phyloP scores from a whole-genome alignment of 2,797 vertebrate species.

The Lagorchestes hirsutus region DNA sequence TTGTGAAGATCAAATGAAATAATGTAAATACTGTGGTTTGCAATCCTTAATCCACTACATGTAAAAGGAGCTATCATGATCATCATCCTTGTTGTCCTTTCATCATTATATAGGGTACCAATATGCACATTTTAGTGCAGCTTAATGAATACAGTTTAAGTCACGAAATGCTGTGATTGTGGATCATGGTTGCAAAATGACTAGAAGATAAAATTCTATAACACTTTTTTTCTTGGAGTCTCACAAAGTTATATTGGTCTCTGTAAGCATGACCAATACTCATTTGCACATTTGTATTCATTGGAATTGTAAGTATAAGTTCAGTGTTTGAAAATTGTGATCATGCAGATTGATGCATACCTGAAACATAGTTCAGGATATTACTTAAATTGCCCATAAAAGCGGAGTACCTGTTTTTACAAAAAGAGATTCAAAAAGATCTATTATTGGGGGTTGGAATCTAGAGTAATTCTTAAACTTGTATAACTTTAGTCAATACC shows the following conservation, averaged over 20 bases:
- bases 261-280: too few species aligned
- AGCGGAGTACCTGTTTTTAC: not conserved
- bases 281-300: too few species aligned
- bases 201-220: too few species aligned
- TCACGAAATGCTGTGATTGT: too few species aligned
- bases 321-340: not conserved
- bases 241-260: too few species aligned
- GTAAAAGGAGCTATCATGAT: not conserved
- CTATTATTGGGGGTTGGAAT: not conserved
- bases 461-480: not conserved
- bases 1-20: slow-evolving; percentile 19
- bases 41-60: not conserved
- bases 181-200: too few species aligned
- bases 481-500: not conserved
- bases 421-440: not conserved
- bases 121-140: not conserved
- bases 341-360: not conserved
- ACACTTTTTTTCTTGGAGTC: too few species aligned
- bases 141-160: too few species aligned
- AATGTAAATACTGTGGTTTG: not conserved
- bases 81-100: not conserved
- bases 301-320: too few species aligned
- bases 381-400: not conserved
- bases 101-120: not conserved
- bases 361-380: not conserved